A percentile compares a stretch with the other conserved stretches of the same genome.
phyloP scores from a whole-genome alignment of 2,113 vertebrate genomes.

The Agapornis roseicollis region DNA sequence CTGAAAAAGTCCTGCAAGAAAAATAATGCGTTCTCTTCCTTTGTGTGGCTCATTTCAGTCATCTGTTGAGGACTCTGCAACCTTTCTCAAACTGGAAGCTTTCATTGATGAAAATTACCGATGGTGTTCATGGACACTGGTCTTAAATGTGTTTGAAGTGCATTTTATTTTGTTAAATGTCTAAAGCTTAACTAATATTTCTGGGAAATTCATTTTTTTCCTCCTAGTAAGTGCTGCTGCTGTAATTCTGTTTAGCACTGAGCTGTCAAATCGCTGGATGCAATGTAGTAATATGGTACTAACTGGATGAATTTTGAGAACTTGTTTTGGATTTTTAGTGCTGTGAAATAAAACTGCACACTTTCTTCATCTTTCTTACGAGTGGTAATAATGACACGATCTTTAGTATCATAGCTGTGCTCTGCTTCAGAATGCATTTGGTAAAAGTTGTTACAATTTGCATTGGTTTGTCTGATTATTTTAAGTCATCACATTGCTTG shows the following conservation, averaged over 20 bases:
- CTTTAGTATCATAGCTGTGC: not conserved
- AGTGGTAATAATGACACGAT: not conserved
- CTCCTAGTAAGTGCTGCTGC: not conserved
- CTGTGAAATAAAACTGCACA: conserved; percentile 36
- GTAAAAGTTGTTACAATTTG: not conserved
- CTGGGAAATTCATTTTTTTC: not conserved
- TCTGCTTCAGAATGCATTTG: not conserved
- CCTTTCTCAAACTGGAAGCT: conserved; percentile 12
- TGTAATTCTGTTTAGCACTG: not conserved
- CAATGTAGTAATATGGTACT: not conserved
- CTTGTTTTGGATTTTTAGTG: not conserved
- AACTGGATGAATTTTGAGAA: conserved; percentile 3
- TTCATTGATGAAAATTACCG: not conserved
- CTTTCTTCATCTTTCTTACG: not conserved
- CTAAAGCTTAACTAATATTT: not conserved
- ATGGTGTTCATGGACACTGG: not conserved
- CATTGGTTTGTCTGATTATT: not conserved
- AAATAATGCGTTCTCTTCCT: not conserved
- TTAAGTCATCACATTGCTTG: accelerated
- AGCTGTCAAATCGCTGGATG: not conserved
- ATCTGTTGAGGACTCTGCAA: not conserved
- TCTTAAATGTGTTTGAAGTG: not conserved
- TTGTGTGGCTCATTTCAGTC: not conserved
- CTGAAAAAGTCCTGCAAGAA: not conserved
- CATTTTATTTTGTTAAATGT: not conserved